These are phyloP conservation scores for Oenanthe oenanthe DNA, from an alignment of 2,113 vertebrate genomes.

Conservation along the genomic window DNA sequence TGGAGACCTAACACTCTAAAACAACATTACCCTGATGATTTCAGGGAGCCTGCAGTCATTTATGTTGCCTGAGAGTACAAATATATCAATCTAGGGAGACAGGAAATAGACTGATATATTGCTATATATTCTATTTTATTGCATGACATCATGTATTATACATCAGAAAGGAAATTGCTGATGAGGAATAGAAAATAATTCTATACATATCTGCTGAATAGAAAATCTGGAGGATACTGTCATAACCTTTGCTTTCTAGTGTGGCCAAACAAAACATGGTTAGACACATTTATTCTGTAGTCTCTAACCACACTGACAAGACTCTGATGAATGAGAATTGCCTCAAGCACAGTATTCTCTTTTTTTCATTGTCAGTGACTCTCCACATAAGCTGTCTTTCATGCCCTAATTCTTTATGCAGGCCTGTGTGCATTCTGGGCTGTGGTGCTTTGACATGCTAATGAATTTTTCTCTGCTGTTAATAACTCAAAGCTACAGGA, in stretches of 20 bases:
- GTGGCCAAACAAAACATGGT: slow-evolving; percentile 32
- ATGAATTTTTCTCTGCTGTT: slow-evolving; percentile 1
- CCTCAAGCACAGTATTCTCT: slow-evolving; percentile 5
- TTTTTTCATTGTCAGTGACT: slow-evolving; percentile 26
- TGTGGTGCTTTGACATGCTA: slow-evolving; percentile 36
- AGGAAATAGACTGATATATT: background rate
- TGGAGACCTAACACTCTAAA: background rate
- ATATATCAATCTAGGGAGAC: background rate
- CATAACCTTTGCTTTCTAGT: slow-evolving; percentile 22
- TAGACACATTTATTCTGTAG: slow-evolving; percentile 21
- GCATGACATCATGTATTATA: background rate
- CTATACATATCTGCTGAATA: background rate
- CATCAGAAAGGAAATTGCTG: background rate
- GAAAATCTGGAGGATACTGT: background rate
- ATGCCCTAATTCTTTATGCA: slow-evolving; percentile 24
- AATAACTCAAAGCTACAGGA: slow-evolving; percentile 7
- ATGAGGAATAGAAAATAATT: background rate
- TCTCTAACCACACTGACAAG: slow-evolving; percentile 23
- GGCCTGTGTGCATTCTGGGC: background rate
- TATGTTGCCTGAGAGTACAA: background rate
- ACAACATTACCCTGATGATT: background rate
- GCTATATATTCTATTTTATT: background rate
- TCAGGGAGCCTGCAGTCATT: background rate
- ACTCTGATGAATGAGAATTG: slow-evolving; percentile 20
- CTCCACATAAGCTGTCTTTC: slow-evolving; percentile 48